Evolutionary conservation across 2,888 invertebrate species (phyloP), one percentile per base, ranked within the genome.

Genomic region (Sthenelais limicola): DNA sequence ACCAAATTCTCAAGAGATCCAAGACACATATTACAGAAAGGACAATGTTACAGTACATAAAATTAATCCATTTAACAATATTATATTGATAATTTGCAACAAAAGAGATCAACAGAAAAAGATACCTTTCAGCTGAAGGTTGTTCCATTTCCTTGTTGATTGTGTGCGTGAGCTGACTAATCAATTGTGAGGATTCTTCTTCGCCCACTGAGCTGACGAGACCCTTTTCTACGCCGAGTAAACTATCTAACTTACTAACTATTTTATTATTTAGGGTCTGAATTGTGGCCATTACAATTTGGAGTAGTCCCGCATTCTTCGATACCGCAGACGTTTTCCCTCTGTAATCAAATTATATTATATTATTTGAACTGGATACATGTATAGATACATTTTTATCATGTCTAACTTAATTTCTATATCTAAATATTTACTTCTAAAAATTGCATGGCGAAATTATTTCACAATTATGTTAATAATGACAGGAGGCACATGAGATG

Each of bases 161-260:
- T 26, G 74, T 71, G 62, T 80, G 73, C 52, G 72, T 68, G 7
- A 82, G 68, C 66, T 80, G 80, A 9, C 68, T 56, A 26, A 80
- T 73, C 26, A 80, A 74, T 52, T 76, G 72, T 7, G 76, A 79
- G 51, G 90, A 90, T 58, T 90, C 87, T 67, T 90, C 90, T 1
- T 90, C 89, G 0, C 90, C 89, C 0, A 91, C 82, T 77, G 88
- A 90, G 82, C 91, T 91, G 30, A 91, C 82, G 72, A 92, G 89
- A 77, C 92, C 89, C 80, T 91, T 91, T 84, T 92, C 92, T 24
- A 92, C 86, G 76, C 90, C 91, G 82, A 90, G 89, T 4, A 92
- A 83, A 26, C 91, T 86, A 73, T 92, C 92, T 30, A 91, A 86
- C 73, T 90, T 90, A 0, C 89, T 86, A 0, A 90, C 88, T 74